Evolutionary conservation across 2,888 invertebrate genomes (phyloP), one percentile per base, ranked within the genome.

Genomic region (Dichetophora obliterata): DNA sequence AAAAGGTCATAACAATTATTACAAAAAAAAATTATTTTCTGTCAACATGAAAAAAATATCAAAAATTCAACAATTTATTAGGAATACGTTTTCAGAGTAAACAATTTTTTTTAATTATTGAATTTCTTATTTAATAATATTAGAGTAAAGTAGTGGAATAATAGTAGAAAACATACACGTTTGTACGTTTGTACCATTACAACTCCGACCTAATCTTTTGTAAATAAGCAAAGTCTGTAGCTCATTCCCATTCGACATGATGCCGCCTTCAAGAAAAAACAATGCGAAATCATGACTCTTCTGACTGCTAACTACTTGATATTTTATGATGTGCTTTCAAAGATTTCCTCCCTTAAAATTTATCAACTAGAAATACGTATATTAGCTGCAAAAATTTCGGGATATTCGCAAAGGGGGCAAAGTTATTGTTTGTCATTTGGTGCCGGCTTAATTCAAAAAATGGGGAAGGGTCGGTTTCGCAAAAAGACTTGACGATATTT

Each of bases 301-400:
- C 11, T 14, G 11, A 19, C 11, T 14, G 11, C 27, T 59, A 9
- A 59, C 27, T 27, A 24, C 16, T 59, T 59, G 57, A 11, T 59
- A 59, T 4, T 19, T 11, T 24, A 59, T 24, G 24, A 43, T 34
- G 43, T 22, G 43, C 48, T 27, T 22, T 68, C 50, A 50, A 5
- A 14, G 43, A 19, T 16, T 52, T 52, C 50, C 50, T 68, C 68
- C 50, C 68, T 68, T 68, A 68, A 48, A 63, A 68, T 68, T 68
- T 52, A 68, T 37, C 3, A 3, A 63, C 63, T 37, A 11, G n/a
- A 31, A 37, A 5, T 37, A 37, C 37, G 5, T 57, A 57, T 6
- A 59, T 22, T 19, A 11, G 19, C 48, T 43, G 14, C 50, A 48
- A 48, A 22, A 68, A 31, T 48, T 11, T 8, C 48, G 16, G 16